Base-by-base conservation (phyloP, 2,113 vertebrate species). In the Vimba vimba region DNA sequence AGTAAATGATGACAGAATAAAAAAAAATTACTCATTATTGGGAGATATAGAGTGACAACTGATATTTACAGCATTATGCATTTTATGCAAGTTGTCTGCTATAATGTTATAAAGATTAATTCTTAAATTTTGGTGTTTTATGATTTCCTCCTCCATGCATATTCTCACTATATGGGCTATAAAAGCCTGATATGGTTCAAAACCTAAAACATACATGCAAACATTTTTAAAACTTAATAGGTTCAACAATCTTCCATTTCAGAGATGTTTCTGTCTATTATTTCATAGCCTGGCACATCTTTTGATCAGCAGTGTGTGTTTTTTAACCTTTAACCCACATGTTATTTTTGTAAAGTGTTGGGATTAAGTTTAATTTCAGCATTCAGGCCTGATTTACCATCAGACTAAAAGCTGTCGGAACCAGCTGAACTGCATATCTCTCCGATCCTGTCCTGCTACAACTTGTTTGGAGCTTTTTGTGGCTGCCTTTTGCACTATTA, bases 371-470 rank as follows among this genome's bases (percentile, higher is more conserved):
- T 8, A 68, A 50, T 80, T 55, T 25, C 19, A 71, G 33, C 60
- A 30, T 12, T 23, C 21, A 83, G 25, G 1, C 11, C 1, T 21
- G 2, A 75, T 36, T 82, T 87, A 11, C 11, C 3, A 27, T 43
- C 3, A 81, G 33, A 3, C 17, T 19, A 21, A 64, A n/a, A 2
- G 8, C 5, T 21, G 13, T 90, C 6, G 45, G 79, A 94, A 92
- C 89, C 87, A 89, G 91, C 84, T 75, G 23, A 68, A 74, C 84
- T 25, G 79, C 91, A 88, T 92, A 90, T 15, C 66, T 43, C 25
- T 78, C 12, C 25, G 1, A 13, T 62, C 15, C 66, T 84, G 23
- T 21, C 9, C 39, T 81, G 3, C 85, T 86, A 12, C 81, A 73
- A 59, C 81, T 39, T 33, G 81, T 36, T 83, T 23, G 4, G 11